Evolutionary conservation across 2,888 invertebrate genomes (phyloP), one percentile per base, ranked within the genome.

Genomic region (Apodemia mormo): DNA sequence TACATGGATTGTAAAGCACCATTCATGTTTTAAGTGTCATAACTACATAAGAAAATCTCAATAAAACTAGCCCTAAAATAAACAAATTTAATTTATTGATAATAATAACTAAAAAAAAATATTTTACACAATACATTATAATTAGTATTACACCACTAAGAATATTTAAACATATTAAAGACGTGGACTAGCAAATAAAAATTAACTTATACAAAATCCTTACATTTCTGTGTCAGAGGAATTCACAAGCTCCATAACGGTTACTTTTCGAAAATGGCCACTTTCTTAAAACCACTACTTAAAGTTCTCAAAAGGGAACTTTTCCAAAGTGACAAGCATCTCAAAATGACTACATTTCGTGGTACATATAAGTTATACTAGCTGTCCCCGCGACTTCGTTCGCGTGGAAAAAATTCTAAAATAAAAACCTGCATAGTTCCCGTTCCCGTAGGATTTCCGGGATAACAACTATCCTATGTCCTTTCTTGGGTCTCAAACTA

Each of bases 31-130:
- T 37, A 5, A 3, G 22, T 22, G 22, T 22, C 5, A 33, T 33
- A 33, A 33, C 33, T 33, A 9, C 9, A 45, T 49, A 49, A 49
- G 12, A 66, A 71, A 72, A 72, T 71, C 68, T 68, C 80, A 86
- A 86, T 83, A 82, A 88, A 86, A 88, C 82, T 76, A 81, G 76
- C 80, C 79, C 79, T 89, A 86, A 93, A 93, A 91, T 93, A 92
- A 93, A 92, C 92, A 93, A 93, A 92, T 91, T 92, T 91, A 92
- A 92, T 92, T 92, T 92, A 93, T 92, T 92, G 92, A 91, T 92
- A 88, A 83, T 89, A 91, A 90, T 89, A 89, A 90, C 86, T 85
- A 88, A 91, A 91, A 90, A 45, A 90, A 90, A 90, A 90, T 90
- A 89, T 91, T 90, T 91, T 92, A 90, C 92, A 93, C 89, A 90